Evolutionary conservation across 2,888 invertebrate species (phyloP).

Genomic region (Parnassius smintheus): DNA sequence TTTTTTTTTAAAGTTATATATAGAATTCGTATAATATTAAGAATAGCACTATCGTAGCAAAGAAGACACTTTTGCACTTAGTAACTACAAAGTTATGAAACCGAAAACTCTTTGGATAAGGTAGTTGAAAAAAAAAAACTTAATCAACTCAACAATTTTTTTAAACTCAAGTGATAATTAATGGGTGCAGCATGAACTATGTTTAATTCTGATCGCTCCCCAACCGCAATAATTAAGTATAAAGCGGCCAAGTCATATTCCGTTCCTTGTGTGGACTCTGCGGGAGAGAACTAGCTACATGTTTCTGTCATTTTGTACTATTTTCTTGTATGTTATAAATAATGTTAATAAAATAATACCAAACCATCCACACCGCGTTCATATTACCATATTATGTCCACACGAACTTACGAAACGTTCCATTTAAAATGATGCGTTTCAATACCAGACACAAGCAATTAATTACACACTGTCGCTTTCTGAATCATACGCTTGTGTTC

Average conservation of each 20-base stretch:
- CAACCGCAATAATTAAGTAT: constrained; percentile 31
- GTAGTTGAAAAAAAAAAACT: no score
- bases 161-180: neutral
- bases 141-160: neutral
- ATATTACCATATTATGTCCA: constrained; percentile 27
- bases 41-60: neutral
- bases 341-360: constrained; percentile 19
- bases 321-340: constrained; percentile 15
- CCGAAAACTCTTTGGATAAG: no score
- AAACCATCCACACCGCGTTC: constrained; percentile 11
- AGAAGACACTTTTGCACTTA: no score
- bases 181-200: neutral
- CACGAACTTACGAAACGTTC: constrained; percentile 39
- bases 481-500: constrained; percentile 55
- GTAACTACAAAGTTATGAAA: no score
- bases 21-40: neutral
- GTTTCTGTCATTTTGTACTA: constrained; percentile 18
- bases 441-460: constrained; percentile 41
- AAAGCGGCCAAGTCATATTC: constrained; percentile 36
- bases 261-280: constrained; percentile 51
- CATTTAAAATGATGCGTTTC: constrained; percentile 47
- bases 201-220: constrained; percentile 29
- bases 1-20: neutral
- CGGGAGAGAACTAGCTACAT: constrained; percentile 54
- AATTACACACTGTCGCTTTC: constrained; percentile 47